These are phyloP conservation scores for Drosophila lacicola DNA, from an alignment of 2,888 invertebrate genomes.

Conservation along the genomic window DNA sequence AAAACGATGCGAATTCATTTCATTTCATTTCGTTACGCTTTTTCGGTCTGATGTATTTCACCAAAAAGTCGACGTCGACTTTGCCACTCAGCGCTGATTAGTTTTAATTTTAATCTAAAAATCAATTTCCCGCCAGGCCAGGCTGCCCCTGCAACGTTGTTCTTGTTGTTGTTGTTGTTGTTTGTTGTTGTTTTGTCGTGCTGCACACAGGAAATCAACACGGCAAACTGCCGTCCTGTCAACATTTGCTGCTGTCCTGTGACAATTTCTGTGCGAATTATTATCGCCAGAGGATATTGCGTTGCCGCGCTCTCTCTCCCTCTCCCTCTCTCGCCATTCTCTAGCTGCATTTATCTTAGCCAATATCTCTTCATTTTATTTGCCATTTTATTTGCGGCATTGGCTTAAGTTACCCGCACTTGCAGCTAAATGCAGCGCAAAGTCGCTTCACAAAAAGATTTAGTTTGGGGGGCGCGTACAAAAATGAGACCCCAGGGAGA, in stretches of 20 bases:
- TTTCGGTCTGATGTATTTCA: constrained; percentile 78
- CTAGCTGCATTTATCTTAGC: constrained; percentile 32
- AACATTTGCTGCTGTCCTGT: constrained; percentile 50
- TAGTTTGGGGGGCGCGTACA: constrained; percentile 9
- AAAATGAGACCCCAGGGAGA: constrained; percentile 1
- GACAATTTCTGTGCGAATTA: constrained; percentile 74
- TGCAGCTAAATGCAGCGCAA: constrained; percentile 67
- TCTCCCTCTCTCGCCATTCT: not conserved
- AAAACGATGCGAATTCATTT: constrained; percentile 67
- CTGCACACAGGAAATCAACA: constrained; percentile 79
- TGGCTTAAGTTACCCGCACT: constrained; percentile 67
- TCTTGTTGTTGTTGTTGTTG: constrained; percentile 17
- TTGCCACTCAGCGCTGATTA: constrained; percentile 81
- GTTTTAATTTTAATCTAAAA: constrained; percentile 83
- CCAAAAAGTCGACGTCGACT: constrained; percentile 51
- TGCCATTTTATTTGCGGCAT: constrained; percentile 62
- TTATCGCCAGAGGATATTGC: constrained; percentile 76
- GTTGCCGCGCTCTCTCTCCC: constrained; percentile 15
- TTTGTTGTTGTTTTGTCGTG: constrained; percentile 35
- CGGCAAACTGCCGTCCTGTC: constrained; percentile 65
- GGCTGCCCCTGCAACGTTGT: constrained; percentile 31
- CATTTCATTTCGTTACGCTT: constrained; percentile 79
- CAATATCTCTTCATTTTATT: constrained; percentile 51
- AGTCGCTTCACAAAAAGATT: constrained; percentile 66
- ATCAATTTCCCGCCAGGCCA: constrained; percentile 80